Evolutionary conservation across 2,113 vertebrate species (phyloP), one percentile per base, ranked within the genome.

Genomic region (Eptatretus burgeri): DNA sequence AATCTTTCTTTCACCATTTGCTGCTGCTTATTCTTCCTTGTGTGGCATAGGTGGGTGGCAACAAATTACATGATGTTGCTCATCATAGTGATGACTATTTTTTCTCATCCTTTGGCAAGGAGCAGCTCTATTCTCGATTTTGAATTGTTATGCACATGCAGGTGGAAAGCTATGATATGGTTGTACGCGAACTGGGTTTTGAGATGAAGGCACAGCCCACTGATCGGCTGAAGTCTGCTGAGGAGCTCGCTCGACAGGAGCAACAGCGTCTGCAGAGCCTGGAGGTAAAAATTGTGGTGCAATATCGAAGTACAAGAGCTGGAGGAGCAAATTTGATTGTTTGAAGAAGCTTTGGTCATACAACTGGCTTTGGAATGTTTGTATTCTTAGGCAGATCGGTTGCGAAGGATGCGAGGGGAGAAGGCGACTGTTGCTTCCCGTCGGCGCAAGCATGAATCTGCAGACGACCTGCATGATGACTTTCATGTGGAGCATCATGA

Each of bases 191-290:
- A 73, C 82, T 98, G 65, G 85, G 80, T 68, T 95, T 98, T 2
- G 91, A 94, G 73, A 85, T 94, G 82, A 98, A 96, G 74, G 89
- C 82, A 1, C 82, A 82, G 68, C 86, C 91, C 5, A 86, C 83
- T 1, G 79, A 81, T 74, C 82, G 77, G 70, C 72, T 93, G 78
- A 98, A 93, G 70, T 82, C 81, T 1, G 76, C 82, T 1, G 84
- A 85, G 69, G 85, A 98, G 63, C 52, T 89, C 65, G 88, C 85
- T 2, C 75, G 67, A 70, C 86, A 93, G 68, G 81, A 80, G 66
- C 74, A 71, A 65, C 80, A 80, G 1, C 77, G 78, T 64, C 81
- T 98, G 65, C 71, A 72, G 70, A 76, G 74, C 60, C 74, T 94
- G 5, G 91, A 98, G 82, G 91, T 93, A 41, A 41, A 41, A 41